phyloP scores from a whole-genome alignment of 2,113 vertebrate species.

The Atractosteus spatula region DNA sequence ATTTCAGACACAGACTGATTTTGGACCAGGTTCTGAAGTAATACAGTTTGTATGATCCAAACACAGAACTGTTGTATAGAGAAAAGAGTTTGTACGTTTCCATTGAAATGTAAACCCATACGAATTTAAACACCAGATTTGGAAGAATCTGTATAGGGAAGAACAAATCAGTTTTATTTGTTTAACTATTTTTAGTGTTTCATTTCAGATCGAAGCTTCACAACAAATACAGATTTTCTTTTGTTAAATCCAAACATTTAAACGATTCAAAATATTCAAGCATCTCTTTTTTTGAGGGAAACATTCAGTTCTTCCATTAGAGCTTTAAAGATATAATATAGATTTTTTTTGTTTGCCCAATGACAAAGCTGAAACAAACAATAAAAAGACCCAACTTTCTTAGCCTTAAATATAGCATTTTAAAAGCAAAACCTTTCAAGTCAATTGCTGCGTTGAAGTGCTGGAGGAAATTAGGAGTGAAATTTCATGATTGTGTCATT shows the following conservation, averaged over 20 bases:
- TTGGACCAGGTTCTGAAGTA: no score
- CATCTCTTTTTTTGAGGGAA: background rate
- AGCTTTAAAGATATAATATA: background rate
- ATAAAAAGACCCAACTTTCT: constrained; percentile 13
- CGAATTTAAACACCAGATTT: background rate
- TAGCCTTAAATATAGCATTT: background rate
- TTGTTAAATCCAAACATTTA: constrained; percentile 9
- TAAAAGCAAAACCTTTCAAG: constrained; percentile 2
- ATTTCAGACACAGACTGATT: no score
- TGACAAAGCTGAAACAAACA: constrained; percentile 12
- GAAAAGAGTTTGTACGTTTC: background rate
- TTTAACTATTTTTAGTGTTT: constrained; percentile 6
- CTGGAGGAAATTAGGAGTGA: constrained; percentile 47
- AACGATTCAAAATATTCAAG: background rate
- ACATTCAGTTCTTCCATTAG: background rate
- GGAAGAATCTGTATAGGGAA: constrained; percentile 6
- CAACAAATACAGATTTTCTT: constrained; percentile 22
- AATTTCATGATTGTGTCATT: constrained; percentile 59
- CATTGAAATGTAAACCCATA: background rate
- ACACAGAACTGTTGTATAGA: no score
- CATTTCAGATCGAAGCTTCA: constrained; percentile 14
- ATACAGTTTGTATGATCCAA: no score
- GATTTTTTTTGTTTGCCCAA: constrained; percentile 5
- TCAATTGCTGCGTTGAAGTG: constrained; percentile 27
- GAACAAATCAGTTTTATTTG: constrained; percentile 5